Percentiles rank a stretch among this genome's conserved stretches.
phyloP scores from a whole-genome alignment of 2,888 invertebrate genomes.

The Chloroclysta siterata region DNA sequence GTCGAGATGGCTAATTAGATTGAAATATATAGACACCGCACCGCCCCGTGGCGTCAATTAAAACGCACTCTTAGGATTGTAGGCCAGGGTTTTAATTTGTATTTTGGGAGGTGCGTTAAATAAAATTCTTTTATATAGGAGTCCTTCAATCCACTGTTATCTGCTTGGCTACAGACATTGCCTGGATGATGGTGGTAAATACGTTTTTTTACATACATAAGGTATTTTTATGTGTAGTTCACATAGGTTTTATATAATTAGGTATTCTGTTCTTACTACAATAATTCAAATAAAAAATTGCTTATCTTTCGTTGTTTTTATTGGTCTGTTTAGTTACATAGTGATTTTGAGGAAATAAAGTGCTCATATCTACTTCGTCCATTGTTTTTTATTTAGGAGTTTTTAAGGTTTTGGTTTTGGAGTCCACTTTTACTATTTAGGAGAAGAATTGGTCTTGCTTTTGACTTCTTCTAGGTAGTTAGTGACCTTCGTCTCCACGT shows the following conservation, averaged over 20 bases:
- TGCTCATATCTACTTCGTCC: no score
- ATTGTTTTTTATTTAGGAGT: no score
- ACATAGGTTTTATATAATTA: conserved; percentile 7
- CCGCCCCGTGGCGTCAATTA: no score
- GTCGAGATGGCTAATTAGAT: no score
- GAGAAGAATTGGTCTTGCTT: conserved; percentile 45
- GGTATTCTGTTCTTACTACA: neutral
- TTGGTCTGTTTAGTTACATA: conserved; percentile 26
- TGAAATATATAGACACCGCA: no score
- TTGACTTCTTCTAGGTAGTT: conserved; percentile 54
- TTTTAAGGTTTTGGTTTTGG: neutral
- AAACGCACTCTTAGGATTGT: no score
- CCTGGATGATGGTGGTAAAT: conserved; percentile 24
- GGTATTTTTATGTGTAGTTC: conserved; percentile 14
- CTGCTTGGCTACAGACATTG: conserved; percentile 25
- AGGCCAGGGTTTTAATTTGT: neutral
- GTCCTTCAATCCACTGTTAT: conserved; percentile 19
- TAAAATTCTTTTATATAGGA: conserved; percentile 17
- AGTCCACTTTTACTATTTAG: conserved; percentile 37
- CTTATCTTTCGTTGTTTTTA: conserved; percentile 37
- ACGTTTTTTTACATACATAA: conserved; percentile 8
- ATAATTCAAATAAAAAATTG: conserved; percentile 32
- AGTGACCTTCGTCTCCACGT: conserved; percentile 49
- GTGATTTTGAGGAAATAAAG: conserved; percentile 20
- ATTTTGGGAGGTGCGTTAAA: neutral